Evolutionary conservation across 2,888 invertebrate genomes (phyloP).

Genomic region (Spialia ferax): DNA sequence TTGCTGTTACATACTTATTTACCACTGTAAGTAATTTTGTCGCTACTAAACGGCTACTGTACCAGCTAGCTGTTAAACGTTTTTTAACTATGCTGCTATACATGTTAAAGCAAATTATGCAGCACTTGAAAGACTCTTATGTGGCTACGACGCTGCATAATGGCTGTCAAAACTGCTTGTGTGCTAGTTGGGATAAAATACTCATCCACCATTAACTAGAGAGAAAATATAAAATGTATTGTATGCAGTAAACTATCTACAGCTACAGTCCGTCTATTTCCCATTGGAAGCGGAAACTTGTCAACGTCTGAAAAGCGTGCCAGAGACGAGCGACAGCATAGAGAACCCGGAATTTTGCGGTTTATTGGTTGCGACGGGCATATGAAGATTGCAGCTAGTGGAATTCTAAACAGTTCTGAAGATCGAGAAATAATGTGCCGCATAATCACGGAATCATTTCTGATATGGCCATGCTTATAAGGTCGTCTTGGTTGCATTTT

Average conservation of each 20-base stretch:
- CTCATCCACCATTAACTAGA: background rate
- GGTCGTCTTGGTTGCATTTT: too few species aligned
- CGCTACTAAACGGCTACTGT: too few species aligned
- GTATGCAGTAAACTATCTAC: background rate
- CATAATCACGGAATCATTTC: background rate
- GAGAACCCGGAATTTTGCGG: constrained; percentile 12
- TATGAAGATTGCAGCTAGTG: background rate
- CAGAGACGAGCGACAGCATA: background rate
- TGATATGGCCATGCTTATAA: too few species aligned
- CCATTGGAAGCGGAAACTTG: constrained; percentile 64
- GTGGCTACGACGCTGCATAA: too few species aligned
- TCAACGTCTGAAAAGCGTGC: constrained; percentile 53
- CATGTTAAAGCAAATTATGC: too few species aligned
- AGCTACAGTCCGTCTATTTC: constrained; percentile 41
- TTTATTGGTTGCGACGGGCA: background rate
- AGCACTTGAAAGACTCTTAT: too few species aligned
- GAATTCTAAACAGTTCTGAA: background rate
- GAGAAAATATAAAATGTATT: background rate
- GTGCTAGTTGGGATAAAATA: too few species aligned
- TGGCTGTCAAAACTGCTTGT: too few species aligned
- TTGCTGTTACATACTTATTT: too few species aligned
- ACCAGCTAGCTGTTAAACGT: too few species aligned
- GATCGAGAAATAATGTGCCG: background rate
- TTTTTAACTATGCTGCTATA: too few species aligned
- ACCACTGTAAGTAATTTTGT: too few species aligned